Evolutionary conservation across 2,113 vertebrate genomes (phyloP), one percentile per base, ranked within the genome.

Genomic region (Aplodontia rufa): DNA sequence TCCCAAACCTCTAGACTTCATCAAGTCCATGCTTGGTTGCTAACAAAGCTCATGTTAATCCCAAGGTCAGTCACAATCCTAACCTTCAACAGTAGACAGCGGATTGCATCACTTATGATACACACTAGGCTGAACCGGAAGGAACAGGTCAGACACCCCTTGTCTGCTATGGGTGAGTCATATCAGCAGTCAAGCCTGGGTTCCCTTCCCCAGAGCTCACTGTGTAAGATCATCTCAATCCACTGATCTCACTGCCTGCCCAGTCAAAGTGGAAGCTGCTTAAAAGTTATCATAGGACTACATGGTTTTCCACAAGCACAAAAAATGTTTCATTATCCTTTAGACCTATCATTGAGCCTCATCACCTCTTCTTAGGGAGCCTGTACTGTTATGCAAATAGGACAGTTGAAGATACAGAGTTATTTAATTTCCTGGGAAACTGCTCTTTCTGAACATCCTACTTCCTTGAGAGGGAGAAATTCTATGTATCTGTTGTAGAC

Each of bases 1-100:
- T 91, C 49, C 47, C 42, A 94, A 83, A 81, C 87, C 69, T 89
- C 96, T 81, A 80, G 90, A 89, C 87, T 96, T 80, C 83, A 91
- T 93, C 53, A 91, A 95, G 91, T 51, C 74, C 66, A 76, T 3
- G 26, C 66, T 47, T n/a, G 42, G 53, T 19, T 93, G 75, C 58
- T 96, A 66, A 95, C 85, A 84, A 45, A 85, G 78, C 45, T 74
- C 42, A 19, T 28, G 76, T 85, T 55, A 74, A 94, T 55, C 37
- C 75, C 80, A 83, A 97, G 60, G 93, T 49, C 85, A 95, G 60
- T 37, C 87, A 86, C 72, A 93, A 55, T 40, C 71, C 69, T 95
- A 86, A 76, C 64, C 76, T 89, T 88, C 69, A 95, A 80, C 30
- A 79, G 58, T 4, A 66, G 90, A 95, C 42, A 14, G 78, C 76